Conservation (phyloP, 2,113 vertebrate species). For the Meriones unguiculatus region DNA sequence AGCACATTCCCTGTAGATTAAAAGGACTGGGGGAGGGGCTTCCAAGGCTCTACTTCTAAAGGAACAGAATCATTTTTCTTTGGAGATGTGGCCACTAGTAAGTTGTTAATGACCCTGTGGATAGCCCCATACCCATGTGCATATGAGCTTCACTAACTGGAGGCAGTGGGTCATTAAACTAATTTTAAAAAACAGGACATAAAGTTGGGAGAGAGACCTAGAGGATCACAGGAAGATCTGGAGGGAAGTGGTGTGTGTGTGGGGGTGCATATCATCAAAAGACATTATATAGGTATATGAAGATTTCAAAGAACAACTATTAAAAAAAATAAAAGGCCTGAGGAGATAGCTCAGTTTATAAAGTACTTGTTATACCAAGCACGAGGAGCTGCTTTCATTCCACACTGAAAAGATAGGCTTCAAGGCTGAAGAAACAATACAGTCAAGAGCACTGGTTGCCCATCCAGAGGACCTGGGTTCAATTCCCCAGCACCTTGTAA, state of each 20-base stretch:
- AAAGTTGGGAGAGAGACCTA: not conserved
- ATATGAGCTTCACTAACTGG: not conserved
- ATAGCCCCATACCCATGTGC: not conserved
- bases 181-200: not conserved
- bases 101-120: not conserved
- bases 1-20: not conserved
- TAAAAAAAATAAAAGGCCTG: not conserved
- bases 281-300: not conserved
- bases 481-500: not conserved
- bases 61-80: not conserved
- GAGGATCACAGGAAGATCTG: not conserved
- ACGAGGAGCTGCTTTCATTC: not conserved
- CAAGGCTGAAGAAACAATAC: not conserved
- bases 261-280: not conserved
- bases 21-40: not conserved
- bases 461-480: not conserved
- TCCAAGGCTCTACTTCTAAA: not conserved
- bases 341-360: not conserved
- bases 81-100: not conserved
- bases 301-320: not conserved
- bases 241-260: not conserved
- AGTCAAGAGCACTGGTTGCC: not conserved
- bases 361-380: not conserved
- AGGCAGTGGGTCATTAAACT: not conserved
- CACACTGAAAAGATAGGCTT: not conserved